Conservation (phyloP, 2,797 vertebrate species). For the Coregonus suidteri region DNA sequence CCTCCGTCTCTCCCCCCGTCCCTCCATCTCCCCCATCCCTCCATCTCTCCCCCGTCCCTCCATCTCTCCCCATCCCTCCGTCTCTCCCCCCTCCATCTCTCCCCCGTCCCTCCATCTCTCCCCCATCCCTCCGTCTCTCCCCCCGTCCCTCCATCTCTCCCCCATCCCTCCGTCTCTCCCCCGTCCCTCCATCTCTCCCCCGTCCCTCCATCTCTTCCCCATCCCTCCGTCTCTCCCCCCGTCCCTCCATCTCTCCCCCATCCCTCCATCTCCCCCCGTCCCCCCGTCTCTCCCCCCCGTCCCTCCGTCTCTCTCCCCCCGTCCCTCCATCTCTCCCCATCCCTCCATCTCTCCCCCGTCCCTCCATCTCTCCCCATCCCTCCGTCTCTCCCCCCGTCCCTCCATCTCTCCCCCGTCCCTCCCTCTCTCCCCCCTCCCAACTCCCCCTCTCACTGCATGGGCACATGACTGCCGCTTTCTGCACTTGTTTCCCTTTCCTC, state of each 20-base stretch:
- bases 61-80: slow-evolving; percentile 48
- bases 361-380: slow-evolving; percentile 16
- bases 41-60: slow-evolving; percentile 29
- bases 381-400: slow-evolving; percentile 12
- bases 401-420: slow-evolving; percentile 54
- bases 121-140: slow-evolving; percentile 52
- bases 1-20: slow-evolving; percentile 56
- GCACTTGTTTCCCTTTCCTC: slow-evolving; percentile 27
- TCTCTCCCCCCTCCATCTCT: slow-evolving; percentile 38
- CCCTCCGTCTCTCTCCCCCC: slow-evolving; percentile 54
- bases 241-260: slow-evolving; percentile 34
- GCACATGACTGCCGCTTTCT: slow-evolving; percentile 67
- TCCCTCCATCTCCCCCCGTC: background rate
- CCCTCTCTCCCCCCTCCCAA: slow-evolving; percentile 22
- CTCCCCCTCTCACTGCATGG: slow-evolving; percentile 71
- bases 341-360: background rate
- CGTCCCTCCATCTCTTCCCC: slow-evolving; percentile 22
- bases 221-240: slow-evolving; percentile 35
- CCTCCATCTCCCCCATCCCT: slow-evolving; percentile 47
- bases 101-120: slow-evolving; percentile 25
- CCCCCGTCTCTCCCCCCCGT: slow-evolving; percentile 41
- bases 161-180: slow-evolving; percentile 16
- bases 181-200: background rate
- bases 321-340: slow-evolving; percentile 53
- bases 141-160: slow-evolving; percentile 55